These are phyloP conservation scores for Campoletis raptor DNA, from an alignment of 2,888 invertebrate species.

Conservation along the genomic window DNA sequence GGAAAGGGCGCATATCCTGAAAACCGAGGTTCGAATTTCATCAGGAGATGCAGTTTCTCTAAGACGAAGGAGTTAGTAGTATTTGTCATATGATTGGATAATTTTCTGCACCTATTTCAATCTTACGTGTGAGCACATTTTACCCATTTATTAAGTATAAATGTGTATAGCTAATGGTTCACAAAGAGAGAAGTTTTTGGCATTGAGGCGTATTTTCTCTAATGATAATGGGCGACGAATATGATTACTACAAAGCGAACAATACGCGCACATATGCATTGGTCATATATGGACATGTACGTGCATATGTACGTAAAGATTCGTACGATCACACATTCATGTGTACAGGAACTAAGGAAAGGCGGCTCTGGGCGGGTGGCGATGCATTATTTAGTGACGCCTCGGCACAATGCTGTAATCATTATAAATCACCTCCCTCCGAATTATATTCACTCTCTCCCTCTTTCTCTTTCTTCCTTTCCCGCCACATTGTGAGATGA, in stretches of 20 bases:
- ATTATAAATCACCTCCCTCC: constrained; percentile 79
- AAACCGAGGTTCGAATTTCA: background rate
- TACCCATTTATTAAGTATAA: background rate
- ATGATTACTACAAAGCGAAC: constrained; percentile 48
- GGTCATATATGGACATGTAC: background rate
- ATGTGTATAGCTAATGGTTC: constrained; percentile 29
- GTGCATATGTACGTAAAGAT: background rate
- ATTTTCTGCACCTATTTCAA: background rate
- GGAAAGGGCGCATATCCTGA: background rate
- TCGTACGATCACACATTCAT: background rate
- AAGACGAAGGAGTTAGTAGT: background rate
- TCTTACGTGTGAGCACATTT: background rate
- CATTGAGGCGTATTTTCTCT: constrained; percentile 71
- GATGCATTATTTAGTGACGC: constrained; percentile 80
- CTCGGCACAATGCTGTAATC: constrained; percentile 79
- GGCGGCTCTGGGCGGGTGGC: constrained; percentile 62
- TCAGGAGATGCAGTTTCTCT: background rate
- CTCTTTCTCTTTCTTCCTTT: constrained; percentile 65
- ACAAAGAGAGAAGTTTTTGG: constrained; percentile 71
- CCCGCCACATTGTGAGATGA: constrained; percentile 62
- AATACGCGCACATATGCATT: background rate
- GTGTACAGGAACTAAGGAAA: constrained; percentile 44
- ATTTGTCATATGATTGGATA: background rate
- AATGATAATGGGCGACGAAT: constrained; percentile 77
- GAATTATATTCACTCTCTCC: constrained; percentile 61